Conservation (phyloP, 2,797 vertebrate species). For the Lacerta viridis region DNA sequence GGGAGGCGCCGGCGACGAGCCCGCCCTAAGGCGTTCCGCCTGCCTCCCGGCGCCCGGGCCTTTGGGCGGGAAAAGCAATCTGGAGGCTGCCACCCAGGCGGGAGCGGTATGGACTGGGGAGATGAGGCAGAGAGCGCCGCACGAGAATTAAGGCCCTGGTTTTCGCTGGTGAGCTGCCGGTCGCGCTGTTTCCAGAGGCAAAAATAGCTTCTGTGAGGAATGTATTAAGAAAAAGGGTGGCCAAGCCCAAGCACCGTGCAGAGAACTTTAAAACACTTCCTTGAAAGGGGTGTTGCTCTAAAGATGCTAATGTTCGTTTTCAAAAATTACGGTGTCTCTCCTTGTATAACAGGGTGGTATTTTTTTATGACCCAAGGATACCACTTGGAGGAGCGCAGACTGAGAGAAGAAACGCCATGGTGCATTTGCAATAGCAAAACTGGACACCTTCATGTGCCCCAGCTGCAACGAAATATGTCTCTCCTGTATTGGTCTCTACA, state of each 20-base stretch:
- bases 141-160: not conserved
- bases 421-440: too few species aligned
- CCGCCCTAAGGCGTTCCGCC: not conserved
- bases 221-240: not conserved
- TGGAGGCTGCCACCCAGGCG: too few species aligned
- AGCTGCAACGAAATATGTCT: too few species aligned
- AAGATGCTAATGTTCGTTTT: not conserved
- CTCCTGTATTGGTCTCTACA: too few species aligned
- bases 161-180: too few species aligned
- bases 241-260: too few species aligned
- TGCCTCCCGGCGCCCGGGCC: not conserved
- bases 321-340: not conserved
- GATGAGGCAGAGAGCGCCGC: too few species aligned
- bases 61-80: not conserved
- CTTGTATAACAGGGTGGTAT: not conserved
- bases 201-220: not conserved
- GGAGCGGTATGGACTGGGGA: not conserved
- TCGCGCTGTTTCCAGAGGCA: not conserved
- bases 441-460: too few species aligned
- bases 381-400: too few species aligned
- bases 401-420: too few species aligned
- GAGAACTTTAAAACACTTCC: too few species aligned
- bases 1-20: not conserved
- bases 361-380: not conserved
- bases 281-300: not conserved